Conservation (phyloP, 2,888 invertebrate species). For the Papilio elwesi region DNA sequence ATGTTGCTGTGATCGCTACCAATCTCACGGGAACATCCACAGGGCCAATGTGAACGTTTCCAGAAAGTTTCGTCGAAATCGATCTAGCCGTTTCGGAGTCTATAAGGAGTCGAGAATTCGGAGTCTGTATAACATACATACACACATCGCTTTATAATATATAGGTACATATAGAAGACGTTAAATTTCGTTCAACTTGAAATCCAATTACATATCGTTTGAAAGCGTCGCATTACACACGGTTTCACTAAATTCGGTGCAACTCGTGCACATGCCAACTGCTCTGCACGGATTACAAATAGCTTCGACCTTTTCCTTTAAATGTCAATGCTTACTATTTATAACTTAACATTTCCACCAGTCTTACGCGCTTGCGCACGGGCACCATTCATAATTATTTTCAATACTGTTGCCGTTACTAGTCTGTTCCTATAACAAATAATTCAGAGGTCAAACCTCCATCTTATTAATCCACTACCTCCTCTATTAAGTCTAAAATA, state of each 20-base stretch:
- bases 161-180: no score
- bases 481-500: not conserved
- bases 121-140: no score
- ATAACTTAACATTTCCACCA: constrained; percentile 31
- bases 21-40: no score
- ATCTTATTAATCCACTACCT: no score
- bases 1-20: no score
- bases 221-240: not conserved
- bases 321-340: constrained; percentile 34
- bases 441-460: not conserved
- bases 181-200: not conserved
- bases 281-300: constrained; percentile 19
- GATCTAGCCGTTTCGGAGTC: no score
- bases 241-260: not conserved
- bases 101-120: no score
- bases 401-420: not conserved
- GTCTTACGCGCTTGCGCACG: constrained; percentile 8
- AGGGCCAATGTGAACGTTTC: no score
- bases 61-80: no score
- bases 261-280: constrained; percentile 11
- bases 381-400: not conserved
- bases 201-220: constrained; percentile 12
- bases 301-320: constrained; percentile 34
- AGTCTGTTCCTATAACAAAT: not conserved
- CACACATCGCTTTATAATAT: no score